phyloP scores from a whole-genome alignment of 1,140 invertebrate genomes.

The Euglossa dilemma region DNA sequence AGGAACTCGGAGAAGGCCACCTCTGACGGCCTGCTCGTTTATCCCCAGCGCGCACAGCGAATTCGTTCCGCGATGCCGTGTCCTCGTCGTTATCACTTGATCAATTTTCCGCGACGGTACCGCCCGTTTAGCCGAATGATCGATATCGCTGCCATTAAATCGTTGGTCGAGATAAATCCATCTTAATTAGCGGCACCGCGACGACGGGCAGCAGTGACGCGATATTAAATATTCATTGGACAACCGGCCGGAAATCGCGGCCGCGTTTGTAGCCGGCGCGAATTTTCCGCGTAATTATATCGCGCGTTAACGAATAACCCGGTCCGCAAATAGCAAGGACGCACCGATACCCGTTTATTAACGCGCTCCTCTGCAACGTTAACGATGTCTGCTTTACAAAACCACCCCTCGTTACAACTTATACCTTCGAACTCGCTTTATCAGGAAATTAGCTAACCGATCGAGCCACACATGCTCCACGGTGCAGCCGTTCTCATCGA shows the following conservation, averaged over 20 bases:
- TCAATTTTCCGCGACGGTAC: not conserved
- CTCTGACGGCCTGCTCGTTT: too few species aligned
- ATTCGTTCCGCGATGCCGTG: not conserved
- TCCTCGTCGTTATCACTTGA: not conserved
- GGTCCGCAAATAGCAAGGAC: slow-evolving; percentile 14
- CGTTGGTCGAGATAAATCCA: slow-evolving; percentile 17
- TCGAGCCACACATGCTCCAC: not conserved
- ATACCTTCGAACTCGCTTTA: slow-evolving; percentile 11
- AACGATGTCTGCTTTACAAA: slow-evolving; percentile 34
- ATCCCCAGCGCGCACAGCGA: not conserved
- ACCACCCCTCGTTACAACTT: slow-evolving; percentile 30
- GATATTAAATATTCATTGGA: slow-evolving; percentile 41
- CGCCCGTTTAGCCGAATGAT: not conserved
- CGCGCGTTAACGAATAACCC: slow-evolving; percentile 41
- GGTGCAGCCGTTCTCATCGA: not conserved
- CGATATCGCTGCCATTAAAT: slow-evolving; percentile 17
- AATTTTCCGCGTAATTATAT: slow-evolving; percentile 48
- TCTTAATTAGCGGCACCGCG: slow-evolving; percentile 23
- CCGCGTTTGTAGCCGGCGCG: not conserved
- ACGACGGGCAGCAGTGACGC: not conserved
- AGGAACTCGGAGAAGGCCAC: not conserved
- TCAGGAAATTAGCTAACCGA: slow-evolving; percentile 17
- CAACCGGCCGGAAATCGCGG: not conserved
- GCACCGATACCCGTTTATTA: slow-evolving; percentile 37
- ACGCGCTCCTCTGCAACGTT: slow-evolving; percentile 26